phyloP scores from a whole-genome alignment of 2,888 invertebrate genomes.

The Lycocerus yunnanus region DNA sequence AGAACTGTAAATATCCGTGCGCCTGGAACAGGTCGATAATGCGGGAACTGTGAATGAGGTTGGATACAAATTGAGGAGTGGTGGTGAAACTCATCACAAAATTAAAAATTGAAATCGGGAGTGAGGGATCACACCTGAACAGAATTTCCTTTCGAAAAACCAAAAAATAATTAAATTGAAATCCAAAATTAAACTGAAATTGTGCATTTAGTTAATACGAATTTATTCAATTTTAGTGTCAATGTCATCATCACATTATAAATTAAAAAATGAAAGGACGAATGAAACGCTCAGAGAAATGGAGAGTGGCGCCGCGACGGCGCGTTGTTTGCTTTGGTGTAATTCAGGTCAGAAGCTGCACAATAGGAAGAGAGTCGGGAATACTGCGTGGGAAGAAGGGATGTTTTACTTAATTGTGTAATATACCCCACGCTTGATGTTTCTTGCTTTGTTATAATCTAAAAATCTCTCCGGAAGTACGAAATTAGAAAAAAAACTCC shows the following conservation, averaged over 20 bases:
- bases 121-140: background rate
- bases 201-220: background rate
- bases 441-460: background rate
- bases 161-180: background rate
- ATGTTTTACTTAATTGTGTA: slow-evolving; percentile 12
- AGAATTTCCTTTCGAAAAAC: background rate
- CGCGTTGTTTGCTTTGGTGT: slow-evolving; percentile 29
- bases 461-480: background rate
- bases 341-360: slow-evolving; percentile 38
- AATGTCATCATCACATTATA: background rate
- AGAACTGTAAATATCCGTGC: slow-evolving; percentile 25
- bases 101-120: background rate
- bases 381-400: slow-evolving; percentile 7
- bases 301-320: slow-evolving; percentile 35
- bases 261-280: slow-evolving; percentile 4
- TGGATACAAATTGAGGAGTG: slow-evolving; percentile 12
- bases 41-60: slow-evolving; percentile 34
- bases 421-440: background rate
- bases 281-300: slow-evolving; percentile 19
- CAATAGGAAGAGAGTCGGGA: slow-evolving; percentile 24
- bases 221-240: background rate
- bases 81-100: slow-evolving; percentile 6
- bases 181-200: background rate
- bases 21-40: slow-evolving; percentile 33
- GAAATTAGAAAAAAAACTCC: background rate